phyloP scores from a whole-genome alignment of 1,140 invertebrate genomes.

The Adelges cooleyi region DNA sequence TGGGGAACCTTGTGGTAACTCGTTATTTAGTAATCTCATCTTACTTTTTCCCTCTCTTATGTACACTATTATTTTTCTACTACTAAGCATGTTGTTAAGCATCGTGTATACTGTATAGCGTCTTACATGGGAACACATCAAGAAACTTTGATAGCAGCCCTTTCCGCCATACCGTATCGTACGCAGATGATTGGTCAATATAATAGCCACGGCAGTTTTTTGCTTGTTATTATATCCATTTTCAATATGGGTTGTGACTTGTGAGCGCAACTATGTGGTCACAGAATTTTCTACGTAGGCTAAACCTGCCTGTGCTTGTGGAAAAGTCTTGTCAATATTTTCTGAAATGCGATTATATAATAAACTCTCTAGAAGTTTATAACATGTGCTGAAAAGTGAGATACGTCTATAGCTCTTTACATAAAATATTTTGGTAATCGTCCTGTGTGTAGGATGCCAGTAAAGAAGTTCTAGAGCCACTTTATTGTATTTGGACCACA shows the following conservation, averaged over 20 bases:
- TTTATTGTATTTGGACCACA: not conserved
- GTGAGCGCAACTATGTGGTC: slow-evolving; percentile 19
- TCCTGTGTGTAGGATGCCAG: not conserved
- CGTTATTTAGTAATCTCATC: no score
- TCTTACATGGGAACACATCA: not conserved
- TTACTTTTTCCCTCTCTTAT: not conserved
- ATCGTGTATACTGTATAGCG: not conserved
- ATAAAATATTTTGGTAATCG: slow-evolving; percentile 28
- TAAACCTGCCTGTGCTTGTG: slow-evolving; percentile 11
- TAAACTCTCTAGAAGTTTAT: slow-evolving; percentile 28
- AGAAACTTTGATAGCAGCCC: slow-evolving; percentile 17
- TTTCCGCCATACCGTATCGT: slow-evolving; percentile 6
- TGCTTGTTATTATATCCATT: slow-evolving; percentile 7
- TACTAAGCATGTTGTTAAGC: slow-evolving; percentile 19
- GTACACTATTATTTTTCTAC: not conserved
- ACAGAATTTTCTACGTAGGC: not conserved
- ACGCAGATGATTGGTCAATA: slow-evolving; percentile 2
- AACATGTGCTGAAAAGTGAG: slow-evolving; percentile 19
- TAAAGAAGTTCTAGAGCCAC: slow-evolving; percentile 13
- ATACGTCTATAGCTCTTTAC: slow-evolving; percentile 24
- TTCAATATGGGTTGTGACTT: slow-evolving; percentile 3
- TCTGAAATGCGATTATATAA: slow-evolving; percentile 23
- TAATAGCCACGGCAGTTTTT: slow-evolving; percentile 7
- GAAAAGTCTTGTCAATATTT: not conserved
- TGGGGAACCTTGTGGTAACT: no score